These are phyloP conservation scores for Meloidogyne chitwoodi DNA, from an alignment of 1,140 invertebrate genomes.

Conservation along the genomic window DNA sequence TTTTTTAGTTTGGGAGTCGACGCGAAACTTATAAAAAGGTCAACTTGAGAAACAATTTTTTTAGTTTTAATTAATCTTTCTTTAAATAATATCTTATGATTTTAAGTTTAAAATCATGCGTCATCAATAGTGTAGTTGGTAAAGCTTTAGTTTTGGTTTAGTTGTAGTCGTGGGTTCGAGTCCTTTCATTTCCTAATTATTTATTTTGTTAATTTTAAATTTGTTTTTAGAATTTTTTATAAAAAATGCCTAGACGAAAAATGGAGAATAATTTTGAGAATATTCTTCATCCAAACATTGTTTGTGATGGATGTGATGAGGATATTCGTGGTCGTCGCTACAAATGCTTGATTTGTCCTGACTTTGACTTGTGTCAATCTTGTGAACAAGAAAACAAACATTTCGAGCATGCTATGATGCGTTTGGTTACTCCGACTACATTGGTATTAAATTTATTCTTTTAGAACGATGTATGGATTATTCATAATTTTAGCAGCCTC, in stretches of 20 bases:
- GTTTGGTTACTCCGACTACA: slow-evolving; percentile 62
- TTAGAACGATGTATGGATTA: no score
- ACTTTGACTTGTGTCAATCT: slow-evolving; percentile 38
- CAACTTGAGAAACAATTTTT: no score
- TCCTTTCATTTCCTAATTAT: no score
- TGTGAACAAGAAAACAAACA: slow-evolving; percentile 73
- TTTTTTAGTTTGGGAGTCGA: no score
- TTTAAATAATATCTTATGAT: no score
- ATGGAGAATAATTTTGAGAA: not conserved
- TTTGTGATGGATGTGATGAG: slow-evolving; percentile 74
- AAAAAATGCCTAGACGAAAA: no score
- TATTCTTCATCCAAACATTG: slow-evolving; percentile 66
- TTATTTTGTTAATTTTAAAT: not conserved
- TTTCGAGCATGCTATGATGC: slow-evolving; percentile 75
- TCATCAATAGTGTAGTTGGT: no score
- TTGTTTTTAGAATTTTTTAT: not conserved
- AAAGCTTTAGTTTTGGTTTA: no score
- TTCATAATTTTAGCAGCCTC: not conserved
- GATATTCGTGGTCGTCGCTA: slow-evolving; percentile 24
- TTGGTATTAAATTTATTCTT: slow-evolving; percentile 8
- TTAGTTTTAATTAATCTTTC: no score
- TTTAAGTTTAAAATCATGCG: no score
- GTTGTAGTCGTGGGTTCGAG: no score
- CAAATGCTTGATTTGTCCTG: not conserved
- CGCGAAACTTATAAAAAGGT: no score